Evolutionary conservation across 2,797 vertebrate species (phyloP).

Genomic region (Malurus splendens): DNA sequence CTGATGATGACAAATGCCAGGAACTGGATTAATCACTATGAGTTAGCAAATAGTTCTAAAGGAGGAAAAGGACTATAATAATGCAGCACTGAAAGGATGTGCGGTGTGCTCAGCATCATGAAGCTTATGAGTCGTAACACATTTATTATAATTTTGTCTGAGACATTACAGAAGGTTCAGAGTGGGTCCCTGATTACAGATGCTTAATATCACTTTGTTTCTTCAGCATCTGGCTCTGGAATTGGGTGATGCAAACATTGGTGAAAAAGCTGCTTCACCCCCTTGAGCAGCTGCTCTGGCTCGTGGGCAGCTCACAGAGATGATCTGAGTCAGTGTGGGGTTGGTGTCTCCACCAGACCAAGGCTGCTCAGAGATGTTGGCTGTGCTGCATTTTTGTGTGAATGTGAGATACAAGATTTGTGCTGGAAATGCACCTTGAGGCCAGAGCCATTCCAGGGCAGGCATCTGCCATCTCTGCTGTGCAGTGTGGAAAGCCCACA

Average conservation of each 20-base stretch:
- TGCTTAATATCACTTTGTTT: not conserved
- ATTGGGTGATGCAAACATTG: not conserved
- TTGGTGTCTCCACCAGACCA: not conserved
- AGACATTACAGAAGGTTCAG: not conserved
- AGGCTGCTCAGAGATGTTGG: not conserved
- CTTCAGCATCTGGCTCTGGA: not conserved
- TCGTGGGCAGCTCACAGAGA: not conserved
- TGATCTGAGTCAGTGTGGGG: not conserved
- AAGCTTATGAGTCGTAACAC: not conserved
- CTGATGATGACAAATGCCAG: not conserved
- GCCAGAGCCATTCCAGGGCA: not conserved
- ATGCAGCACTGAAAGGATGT: not conserved
- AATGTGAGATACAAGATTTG: not conserved
- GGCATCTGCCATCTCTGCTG: not conserved
- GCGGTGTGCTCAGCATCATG: not conserved
- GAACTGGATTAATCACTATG: not conserved
- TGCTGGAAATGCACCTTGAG: not conserved
- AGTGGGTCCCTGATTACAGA: not conserved
- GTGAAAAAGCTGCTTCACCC: not conserved
- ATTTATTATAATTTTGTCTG: not conserved
- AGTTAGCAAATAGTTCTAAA: not conserved
- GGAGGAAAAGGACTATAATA: not conserved
- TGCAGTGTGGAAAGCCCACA: not conserved
- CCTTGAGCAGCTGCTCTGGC: not conserved
- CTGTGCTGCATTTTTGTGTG: rapidly evolving